Base-by-base conservation (phyloP, 2,888 invertebrate genomes). In the Diogma glabrata region DNA sequence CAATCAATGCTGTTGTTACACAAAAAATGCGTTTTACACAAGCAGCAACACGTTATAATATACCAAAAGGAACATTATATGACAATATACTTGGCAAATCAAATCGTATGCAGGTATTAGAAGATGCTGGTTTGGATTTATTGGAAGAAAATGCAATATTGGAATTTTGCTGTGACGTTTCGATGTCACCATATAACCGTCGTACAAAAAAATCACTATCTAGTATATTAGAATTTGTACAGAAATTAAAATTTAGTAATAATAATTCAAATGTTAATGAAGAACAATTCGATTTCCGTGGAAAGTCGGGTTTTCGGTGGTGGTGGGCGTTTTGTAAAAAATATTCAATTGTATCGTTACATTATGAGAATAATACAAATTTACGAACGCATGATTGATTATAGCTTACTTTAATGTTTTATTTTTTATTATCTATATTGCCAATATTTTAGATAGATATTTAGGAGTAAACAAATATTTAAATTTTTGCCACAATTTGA, bases 261-360 rank as follows among this genome's bases (percentile, higher is more conserved):
- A 61, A 36, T n/a, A n/a, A n/a, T n/a, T n/a, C n/a, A 58, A 74
- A 72, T n/a, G n/a, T n/a, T n/a, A n/a, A n/a, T n/a, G n/a, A n/a
- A n/a, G n/a, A n/a, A n/a, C n/a, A n/a, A 55, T 84, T 84, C 63
- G 67, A 75, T 55, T 83, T 84, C 60, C 74, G 77, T 51, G 81
- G 82, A n/a, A 71, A 82, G n/a, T 77, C 79, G 19, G 84, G 84
- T 1, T 85, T 81, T 60, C 70, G 83, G 12, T 85, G 85, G 85
- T 85, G 85, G 85, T 85, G 85, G 85, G 84, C 84, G 1, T 85
- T 85, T 61, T 84, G 84, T 69, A 84, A 84, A 67, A 84, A 84
- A 62, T 81, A 85, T 69, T 81, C 81, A 51, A 81, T 85, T 55
- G 82, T 82, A 2, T 84, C 84, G 50, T 65, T 79, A 49, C 77